Percentiles rank a stretch among this genome's conserved stretches.
phyloP scores from a whole-genome alignment of 2,113 vertebrate genomes.

The Budorcas taxicolor region DNA sequence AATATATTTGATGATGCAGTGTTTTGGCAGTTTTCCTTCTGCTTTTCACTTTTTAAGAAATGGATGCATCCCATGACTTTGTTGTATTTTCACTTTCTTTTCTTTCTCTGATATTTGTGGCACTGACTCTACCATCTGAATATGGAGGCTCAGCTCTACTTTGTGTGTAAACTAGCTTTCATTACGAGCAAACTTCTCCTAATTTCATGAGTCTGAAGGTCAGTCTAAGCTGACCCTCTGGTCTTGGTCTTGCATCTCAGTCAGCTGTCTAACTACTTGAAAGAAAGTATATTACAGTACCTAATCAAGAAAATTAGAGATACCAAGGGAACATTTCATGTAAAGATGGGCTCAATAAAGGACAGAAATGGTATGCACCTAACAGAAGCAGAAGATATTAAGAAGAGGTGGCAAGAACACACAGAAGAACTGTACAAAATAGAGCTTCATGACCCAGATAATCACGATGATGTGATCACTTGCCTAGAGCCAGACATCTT shows the following conservation, averaged over 20 bases:
- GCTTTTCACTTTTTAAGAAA: neutral
- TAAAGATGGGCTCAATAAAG: too few species aligned
- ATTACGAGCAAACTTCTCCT: neutral
- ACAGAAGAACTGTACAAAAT: too few species aligned
- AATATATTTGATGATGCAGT: neutral
- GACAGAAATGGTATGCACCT: too few species aligned
- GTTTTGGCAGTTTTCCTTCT: neutral
- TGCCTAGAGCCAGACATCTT: too few species aligned
- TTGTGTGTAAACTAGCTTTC: neutral
- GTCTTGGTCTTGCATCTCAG: neutral
- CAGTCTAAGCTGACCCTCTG: neutral
- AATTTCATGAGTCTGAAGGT: neutral
- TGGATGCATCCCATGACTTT: neutral
- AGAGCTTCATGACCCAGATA: too few species aligned
- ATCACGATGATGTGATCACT: too few species aligned
- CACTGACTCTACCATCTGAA: neutral
- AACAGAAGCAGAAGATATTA: too few species aligned
- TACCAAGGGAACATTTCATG: too few species aligned
- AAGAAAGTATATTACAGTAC: neutral
- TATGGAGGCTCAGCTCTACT: neutral
- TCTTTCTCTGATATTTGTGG: neutral
- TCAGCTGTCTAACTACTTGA: neutral
- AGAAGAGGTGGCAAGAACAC: too few species aligned
- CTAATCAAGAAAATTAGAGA: too few species aligned
- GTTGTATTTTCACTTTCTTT: neutral